Evolutionary conservation across 2,888 invertebrate genomes (phyloP).

Genomic region (Allophyes oxyacanthae): DNA sequence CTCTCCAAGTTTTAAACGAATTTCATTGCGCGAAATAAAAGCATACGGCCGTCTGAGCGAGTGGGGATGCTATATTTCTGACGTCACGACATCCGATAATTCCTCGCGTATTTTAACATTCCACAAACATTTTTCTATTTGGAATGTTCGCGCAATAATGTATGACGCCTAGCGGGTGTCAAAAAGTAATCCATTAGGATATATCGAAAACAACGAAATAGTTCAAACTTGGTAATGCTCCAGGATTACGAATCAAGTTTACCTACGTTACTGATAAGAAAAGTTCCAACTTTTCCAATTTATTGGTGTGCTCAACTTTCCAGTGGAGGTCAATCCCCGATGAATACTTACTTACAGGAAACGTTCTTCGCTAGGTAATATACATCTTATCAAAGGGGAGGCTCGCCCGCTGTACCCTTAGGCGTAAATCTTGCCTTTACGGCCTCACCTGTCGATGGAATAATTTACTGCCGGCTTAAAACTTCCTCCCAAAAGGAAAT

Average conservation of each 20-base stretch:
- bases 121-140: conserved; percentile 67
- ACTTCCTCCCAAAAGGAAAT: conserved; percentile 85
- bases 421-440: conserved; percentile 89
- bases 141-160: conserved; percentile 64
- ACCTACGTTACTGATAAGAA: conserved; percentile 60
- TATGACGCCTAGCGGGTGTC: conserved; percentile 67
- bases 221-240: conserved; percentile 53
- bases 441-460: conserved; percentile 88
- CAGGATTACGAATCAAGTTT: conserved; percentile 39
- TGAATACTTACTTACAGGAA: conserved; percentile 80
- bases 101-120: conserved; percentile 65
- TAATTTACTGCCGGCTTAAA: conserved; percentile 89
- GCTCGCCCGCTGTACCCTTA: conserved; percentile 79
- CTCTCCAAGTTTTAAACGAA: conserved; percentile 82
- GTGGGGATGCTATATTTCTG: conserved; percentile 63
- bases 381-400: conserved; percentile 86
- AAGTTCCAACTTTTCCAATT: conserved; percentile 77
- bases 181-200: conserved; percentile 71
- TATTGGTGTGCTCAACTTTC: conserved; percentile 72
- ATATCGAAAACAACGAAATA: conserved; percentile 61
- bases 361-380: conserved; percentile 82
- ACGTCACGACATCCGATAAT: conserved; percentile 69
- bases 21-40: conserved; percentile 79
- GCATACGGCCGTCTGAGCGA: conserved; percentile 64
- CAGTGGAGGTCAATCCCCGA: conserved; percentile 76